Evolutionary conservation across 2,888 invertebrate genomes (phyloP).

Genomic region (Pyralis farinalis): DNA sequence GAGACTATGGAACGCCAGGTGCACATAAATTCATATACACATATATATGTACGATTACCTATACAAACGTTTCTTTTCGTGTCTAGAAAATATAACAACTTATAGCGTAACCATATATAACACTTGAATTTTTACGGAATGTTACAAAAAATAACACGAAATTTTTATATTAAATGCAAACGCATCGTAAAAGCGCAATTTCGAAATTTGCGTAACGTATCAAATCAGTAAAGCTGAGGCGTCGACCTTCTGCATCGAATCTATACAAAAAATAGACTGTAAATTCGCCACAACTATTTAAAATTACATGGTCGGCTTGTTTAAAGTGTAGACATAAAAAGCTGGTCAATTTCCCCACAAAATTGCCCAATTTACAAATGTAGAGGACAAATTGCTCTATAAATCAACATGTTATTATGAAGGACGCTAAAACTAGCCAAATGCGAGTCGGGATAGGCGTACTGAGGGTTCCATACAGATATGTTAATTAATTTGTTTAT

Average conservation of each 20-base stretch:
- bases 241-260: constrained; percentile 16
- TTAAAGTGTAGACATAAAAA: constrained; percentile 33
- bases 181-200: background rate
- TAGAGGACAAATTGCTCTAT: constrained; percentile 51
- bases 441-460: too few relatives aligned
- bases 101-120: too few relatives aligned
- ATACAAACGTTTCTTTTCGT: too few relatives aligned
- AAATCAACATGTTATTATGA: constrained; percentile 50
- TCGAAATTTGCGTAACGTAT: constrained; percentile 15
- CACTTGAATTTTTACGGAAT: too few relatives aligned
- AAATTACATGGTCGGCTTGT: constrained; percentile 48
- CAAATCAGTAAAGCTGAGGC: constrained; percentile 17
- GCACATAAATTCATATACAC: too few relatives aligned
- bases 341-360: constrained; percentile 49
- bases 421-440: constrained; percentile 25
- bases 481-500: too few relatives aligned
- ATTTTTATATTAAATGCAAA: background rate
- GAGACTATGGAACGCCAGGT: too few relatives aligned
- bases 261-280: constrained; percentile 21
- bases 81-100: too few relatives aligned
- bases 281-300: constrained; percentile 43
- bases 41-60: too few relatives aligned
- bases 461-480: too few relatives aligned
- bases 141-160: background rate
- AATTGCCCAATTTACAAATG: constrained; percentile 60